A percentile compares a stretch with the other conserved stretches of the same genome.
phyloP scores from a whole-genome alignment of 2,888 invertebrate species.

The Geotrupes spiniger region DNA sequence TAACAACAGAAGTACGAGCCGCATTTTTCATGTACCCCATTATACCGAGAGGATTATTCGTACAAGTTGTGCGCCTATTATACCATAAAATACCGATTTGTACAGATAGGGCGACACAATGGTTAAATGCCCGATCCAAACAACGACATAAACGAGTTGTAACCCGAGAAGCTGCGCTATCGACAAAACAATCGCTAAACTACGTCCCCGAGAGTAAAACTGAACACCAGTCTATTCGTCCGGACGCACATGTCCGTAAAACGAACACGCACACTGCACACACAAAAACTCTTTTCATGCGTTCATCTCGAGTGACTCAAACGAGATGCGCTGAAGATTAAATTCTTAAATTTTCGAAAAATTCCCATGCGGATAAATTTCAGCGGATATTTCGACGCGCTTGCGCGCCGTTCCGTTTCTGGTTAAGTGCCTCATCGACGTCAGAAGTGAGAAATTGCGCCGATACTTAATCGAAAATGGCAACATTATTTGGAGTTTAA shows the following conservation, averaged over 20 bases:
- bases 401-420: too few relatives aligned
- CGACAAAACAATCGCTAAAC: slow-evolving; percentile 36
- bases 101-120: slow-evolving; percentile 30
- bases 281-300: background rate
- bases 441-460: background rate
- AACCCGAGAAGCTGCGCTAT: slow-evolving; percentile 38
- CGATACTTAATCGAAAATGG: background rate
- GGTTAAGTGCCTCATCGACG: too few relatives aligned
- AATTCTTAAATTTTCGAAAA: too few relatives aligned
- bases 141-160: slow-evolving; percentile 34
- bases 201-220: slow-evolving; percentile 30
- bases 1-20: too few relatives aligned
- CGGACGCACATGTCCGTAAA: slow-evolving; percentile 2
- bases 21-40: too few relatives aligned
- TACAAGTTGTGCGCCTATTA: background rate
- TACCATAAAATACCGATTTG: slow-evolving; percentile 26
- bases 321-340: too few relatives aligned
- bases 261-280: slow-evolving; percentile 3
- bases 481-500: background rate
- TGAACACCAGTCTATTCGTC: too few relatives aligned
- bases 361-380: slow-evolving; percentile 5
- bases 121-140: slow-evolving; percentile 30
- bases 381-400: too few relatives aligned
- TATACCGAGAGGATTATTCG: background rate
- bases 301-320: too few relatives aligned